Percentiles rank a stretch among this genome's conserved stretches.
phyloP scores from a whole-genome alignment of 2,113 vertebrate genomes.

The Salvelinus sp. region DNA sequence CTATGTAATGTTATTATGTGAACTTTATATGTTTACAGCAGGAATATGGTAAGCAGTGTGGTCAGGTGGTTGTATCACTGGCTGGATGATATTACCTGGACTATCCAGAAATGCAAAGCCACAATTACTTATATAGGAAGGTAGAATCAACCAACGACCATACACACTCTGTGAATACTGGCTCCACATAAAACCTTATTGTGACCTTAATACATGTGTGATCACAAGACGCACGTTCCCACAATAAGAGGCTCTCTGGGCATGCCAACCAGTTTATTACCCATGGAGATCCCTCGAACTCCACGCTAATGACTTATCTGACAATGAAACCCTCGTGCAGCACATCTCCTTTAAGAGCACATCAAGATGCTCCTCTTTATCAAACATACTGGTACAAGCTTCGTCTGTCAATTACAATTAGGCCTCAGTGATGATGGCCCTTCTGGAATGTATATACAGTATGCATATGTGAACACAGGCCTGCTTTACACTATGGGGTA shows the following conservation, averaged over 20 bases:
- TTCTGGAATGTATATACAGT: slow-evolving; percentile 21
- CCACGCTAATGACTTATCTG: slow-evolving; percentile 53
- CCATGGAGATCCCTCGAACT: slow-evolving; percentile 38
- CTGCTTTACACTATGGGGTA: slow-evolving; percentile 47
- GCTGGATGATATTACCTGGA: neutral
- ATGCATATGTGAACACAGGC: slow-evolving; percentile 44
- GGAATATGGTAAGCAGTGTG: no score
- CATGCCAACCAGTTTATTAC: slow-evolving; percentile 10
- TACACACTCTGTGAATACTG: neutral
- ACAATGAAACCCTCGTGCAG: slow-evolving; percentile 53
- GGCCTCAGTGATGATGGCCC: slow-evolving; percentile 14
- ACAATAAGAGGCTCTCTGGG: slow-evolving; percentile 16
- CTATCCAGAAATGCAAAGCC: neutral
- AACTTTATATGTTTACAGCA: no score
- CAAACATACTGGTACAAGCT: slow-evolving; percentile 58
- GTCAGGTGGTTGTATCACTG: neutral
- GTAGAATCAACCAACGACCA: neutral
- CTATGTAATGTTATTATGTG: neutral
- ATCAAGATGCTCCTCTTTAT: slow-evolving; percentile 55
- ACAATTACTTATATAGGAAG: neutral
- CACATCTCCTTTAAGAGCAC: slow-evolving; percentile 47
- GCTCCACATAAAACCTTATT: neutral
- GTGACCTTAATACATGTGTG: slow-evolving; percentile 19
- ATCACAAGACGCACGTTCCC: slow-evolving; percentile 30
- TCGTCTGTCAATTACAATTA: slow-evolving; percentile 59